phyloP scores from a whole-genome alignment of 2,797 vertebrate species.

The Sarcophilus harrisii region DNA sequence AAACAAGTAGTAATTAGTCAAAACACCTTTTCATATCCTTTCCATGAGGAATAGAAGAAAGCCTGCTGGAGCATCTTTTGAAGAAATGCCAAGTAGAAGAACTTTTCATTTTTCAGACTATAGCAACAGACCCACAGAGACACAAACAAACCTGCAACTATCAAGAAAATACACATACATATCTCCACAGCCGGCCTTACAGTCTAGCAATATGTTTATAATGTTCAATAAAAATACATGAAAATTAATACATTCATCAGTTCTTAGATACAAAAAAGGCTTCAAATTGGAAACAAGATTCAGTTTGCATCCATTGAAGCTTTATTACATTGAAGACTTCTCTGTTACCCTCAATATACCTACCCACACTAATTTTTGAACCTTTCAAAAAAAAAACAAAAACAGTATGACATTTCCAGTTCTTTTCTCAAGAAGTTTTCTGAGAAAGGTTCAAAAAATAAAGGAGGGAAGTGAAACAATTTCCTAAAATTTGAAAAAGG shows the following conservation, averaged over 20 bases:
- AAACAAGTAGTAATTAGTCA: not conserved
- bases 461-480: not conserved
- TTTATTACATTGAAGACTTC: not conserved
- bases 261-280: conserved; percentile 5
- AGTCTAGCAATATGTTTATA: conserved; percentile 9
- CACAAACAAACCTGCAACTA: not conserved
- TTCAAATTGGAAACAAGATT: conserved; percentile 18
- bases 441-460: conserved; percentile 15
- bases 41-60: conserved; percentile 33
- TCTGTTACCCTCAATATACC: not conserved
- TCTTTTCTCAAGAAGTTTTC: not conserved
- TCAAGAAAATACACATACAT: not conserved
- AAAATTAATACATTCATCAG: not conserved
- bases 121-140: not conserved
- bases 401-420: not conserved
- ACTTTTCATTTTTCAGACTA: not conserved
- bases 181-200: not conserved
- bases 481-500: not conserved
- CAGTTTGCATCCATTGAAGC: not conserved
- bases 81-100: not conserved
- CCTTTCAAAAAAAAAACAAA: conserved; percentile 16
- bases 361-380: not conserved
- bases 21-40: conserved; percentile 2
- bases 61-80: not conserved
- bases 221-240: not conserved